phyloP scores from a whole-genome alignment of 2,888 invertebrate species.

The Kuschelorhynchus macadamiae region DNA sequence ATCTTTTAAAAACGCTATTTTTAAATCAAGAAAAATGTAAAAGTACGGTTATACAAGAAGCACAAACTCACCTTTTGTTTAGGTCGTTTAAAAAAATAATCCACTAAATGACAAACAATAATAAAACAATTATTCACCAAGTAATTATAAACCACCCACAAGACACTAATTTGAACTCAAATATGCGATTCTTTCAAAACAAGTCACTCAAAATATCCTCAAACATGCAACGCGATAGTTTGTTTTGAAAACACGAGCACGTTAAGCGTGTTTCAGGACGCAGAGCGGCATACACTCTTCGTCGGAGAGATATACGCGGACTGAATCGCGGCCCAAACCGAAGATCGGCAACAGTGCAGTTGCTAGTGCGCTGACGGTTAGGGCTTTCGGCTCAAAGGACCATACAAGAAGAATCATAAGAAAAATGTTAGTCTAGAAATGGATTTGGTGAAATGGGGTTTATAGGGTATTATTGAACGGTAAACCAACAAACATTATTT shows the following conservation, averaged over 20 bases:
- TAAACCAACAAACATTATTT: too few relatives aligned
- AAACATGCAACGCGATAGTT: slow-evolving; percentile 8
- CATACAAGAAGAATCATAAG: slow-evolving; percentile 16
- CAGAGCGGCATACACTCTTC: slow-evolving; percentile 38
- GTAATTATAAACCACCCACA: not conserved
- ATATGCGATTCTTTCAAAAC: not conserved
- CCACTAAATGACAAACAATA: slow-evolving; percentile 15
- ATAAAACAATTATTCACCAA: slow-evolving; percentile 7
- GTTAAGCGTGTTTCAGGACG: slow-evolving; percentile 35
- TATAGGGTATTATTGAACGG: too few relatives aligned
- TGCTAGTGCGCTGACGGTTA: slow-evolving; percentile 39
- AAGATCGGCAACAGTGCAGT: slow-evolving; percentile 34
- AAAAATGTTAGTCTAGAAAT: too few relatives aligned
- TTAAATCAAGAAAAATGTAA: too few relatives aligned
- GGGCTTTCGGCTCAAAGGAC: slow-evolving; percentile 17
- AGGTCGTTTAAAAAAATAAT: slow-evolving; percentile 3
- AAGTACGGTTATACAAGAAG: too few relatives aligned
- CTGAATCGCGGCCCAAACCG: slow-evolving; percentile 21
- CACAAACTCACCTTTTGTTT: slow-evolving; percentile 13
- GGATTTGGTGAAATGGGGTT: too few relatives aligned
- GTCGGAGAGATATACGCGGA: slow-evolving; percentile 32
- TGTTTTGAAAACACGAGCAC: slow-evolving; percentile 44
- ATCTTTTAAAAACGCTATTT: too few relatives aligned
- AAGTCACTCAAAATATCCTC: slow-evolving; percentile 6
- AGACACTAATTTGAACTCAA: slow-evolving; percentile 13